phyloP scores from a whole-genome alignment of 2,113 vertebrate species.

The Dicaeum eximium region DNA sequence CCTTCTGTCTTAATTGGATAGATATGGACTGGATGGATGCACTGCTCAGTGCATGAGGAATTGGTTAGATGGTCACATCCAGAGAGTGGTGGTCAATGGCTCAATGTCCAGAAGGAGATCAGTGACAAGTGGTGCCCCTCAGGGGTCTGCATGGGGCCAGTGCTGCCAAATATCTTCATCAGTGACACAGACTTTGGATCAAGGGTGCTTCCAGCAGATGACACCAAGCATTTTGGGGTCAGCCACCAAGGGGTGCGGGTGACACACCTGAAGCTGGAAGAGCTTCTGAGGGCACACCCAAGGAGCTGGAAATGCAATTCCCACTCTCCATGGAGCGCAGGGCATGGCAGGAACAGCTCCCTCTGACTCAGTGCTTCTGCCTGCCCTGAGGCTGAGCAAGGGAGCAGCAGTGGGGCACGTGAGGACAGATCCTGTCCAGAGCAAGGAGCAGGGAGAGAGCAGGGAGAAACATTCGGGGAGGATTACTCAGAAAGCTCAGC shows the following conservation, averaged over 20 bases:
- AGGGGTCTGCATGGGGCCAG: not conserved
- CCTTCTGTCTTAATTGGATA: not conserved
- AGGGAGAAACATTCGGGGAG: accelerated
- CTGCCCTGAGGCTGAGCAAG: accelerated
- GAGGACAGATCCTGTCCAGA: not conserved
- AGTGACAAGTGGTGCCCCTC: not conserved
- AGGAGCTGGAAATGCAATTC: not conserved
- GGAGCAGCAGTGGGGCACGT: accelerated
- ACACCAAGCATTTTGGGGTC: not conserved
- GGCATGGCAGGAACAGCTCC: not conserved
- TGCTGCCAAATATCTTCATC: not conserved
- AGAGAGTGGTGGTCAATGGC: not conserved
- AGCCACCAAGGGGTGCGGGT: not conserved
- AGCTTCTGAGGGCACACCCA: not conserved
- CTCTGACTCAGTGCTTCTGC: accelerated
- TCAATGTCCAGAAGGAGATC: not conserved
- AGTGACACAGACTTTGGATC: not conserved
- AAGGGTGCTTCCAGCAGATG: not conserved
- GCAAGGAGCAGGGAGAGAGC: not conserved
- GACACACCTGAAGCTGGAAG: not conserved
- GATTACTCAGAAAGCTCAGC: not conserved
- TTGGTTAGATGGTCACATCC: not conserved
- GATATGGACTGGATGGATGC: not conserved
- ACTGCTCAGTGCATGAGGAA: not conserved
- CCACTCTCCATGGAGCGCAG: not conserved